Conservation (phyloP, 2,797 vertebrate genomes). For the Scarus forsteni region DNA sequence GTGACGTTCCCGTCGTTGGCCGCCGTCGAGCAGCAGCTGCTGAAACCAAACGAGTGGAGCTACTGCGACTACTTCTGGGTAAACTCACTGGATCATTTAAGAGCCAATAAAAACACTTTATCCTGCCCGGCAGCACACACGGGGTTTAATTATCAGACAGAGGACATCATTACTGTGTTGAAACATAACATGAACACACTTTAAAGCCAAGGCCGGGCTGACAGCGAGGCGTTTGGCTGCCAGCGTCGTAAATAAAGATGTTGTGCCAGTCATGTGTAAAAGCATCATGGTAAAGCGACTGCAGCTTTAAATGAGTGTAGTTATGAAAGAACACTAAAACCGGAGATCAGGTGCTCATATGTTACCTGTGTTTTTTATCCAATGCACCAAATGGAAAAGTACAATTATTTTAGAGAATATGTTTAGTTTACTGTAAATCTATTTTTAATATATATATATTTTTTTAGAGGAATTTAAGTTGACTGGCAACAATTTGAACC, state of each 20-base stretch:
- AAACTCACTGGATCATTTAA: slow-evolving; percentile 52
- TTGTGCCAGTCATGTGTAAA: too few species aligned
- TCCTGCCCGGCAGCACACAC: neutral
- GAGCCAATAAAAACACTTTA: neutral
- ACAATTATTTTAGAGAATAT: too few species aligned
- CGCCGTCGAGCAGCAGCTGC: slow-evolving; percentile 92
- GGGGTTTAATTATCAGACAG: neutral
- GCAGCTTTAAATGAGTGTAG: too few species aligned
- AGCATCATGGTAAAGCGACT: too few species aligned
- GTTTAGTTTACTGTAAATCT: too few species aligned
- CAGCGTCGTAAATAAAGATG: neutral
- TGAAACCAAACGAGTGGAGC: slow-evolving; percentile 97
- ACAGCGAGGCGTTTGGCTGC: neutral
- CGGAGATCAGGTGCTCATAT: too few species aligned
- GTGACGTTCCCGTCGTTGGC: slow-evolving; percentile 94
- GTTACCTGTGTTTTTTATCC: too few species aligned
- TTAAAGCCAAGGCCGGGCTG: neutral
- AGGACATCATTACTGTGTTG: neutral
- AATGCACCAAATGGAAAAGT: too few species aligned
- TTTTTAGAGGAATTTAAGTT: too few species aligned
- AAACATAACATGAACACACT: neutral
- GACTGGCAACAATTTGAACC: too few species aligned
- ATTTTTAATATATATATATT: too few species aligned
- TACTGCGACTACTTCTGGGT: slow-evolving; percentile 99
- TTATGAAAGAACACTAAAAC: too few species aligned